phyloP scores from a whole-genome alignment of 2,888 invertebrate species.

The Xylocampa areola region DNA sequence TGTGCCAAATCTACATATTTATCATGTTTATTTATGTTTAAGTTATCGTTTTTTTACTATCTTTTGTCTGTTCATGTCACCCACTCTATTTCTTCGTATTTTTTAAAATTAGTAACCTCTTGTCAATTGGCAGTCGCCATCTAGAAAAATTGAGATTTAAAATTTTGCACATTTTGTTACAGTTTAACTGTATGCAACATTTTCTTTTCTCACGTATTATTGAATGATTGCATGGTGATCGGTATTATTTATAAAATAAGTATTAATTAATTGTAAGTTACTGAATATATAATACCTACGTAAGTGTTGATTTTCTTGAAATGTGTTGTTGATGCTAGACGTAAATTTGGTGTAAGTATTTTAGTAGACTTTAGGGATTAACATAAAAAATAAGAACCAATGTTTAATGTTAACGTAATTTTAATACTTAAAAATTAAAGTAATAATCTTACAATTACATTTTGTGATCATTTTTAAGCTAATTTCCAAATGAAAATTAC shows the following conservation, averaged over 20 bases:
- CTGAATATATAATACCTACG: not conserved
- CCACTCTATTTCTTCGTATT: too few species aligned
- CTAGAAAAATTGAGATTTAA: too few species aligned
- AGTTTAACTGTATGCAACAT: too few species aligned
- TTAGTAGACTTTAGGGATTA: not conserved
- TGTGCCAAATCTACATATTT: not conserved
- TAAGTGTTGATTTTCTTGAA: slow-evolving; percentile 4
- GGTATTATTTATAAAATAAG: not conserved
- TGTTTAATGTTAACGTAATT: slow-evolving; percentile 28
- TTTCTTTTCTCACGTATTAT: not conserved
- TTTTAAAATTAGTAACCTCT: too few species aligned
- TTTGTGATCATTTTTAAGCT: slow-evolving; percentile 59
- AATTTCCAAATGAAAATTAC: slow-evolving; percentile 72
- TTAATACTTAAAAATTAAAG: slow-evolving; percentile 43
- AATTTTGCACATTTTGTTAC: too few species aligned
- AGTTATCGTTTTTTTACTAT: not conserved
- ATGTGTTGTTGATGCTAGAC: not conserved
- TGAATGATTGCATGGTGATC: not conserved
- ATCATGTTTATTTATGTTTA: not conserved
- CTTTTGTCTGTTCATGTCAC: too few species aligned
- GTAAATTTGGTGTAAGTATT: not conserved
- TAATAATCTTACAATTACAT: slow-evolving; percentile 42
- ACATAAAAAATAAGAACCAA: slow-evolving; percentile 22
- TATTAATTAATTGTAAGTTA: not conserved
- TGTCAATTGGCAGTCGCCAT: too few species aligned